These are phyloP conservation scores for Drosophila quasianomalipes DNA, from an alignment of 2,888 invertebrate genomes.

Conservation along the genomic window DNA sequence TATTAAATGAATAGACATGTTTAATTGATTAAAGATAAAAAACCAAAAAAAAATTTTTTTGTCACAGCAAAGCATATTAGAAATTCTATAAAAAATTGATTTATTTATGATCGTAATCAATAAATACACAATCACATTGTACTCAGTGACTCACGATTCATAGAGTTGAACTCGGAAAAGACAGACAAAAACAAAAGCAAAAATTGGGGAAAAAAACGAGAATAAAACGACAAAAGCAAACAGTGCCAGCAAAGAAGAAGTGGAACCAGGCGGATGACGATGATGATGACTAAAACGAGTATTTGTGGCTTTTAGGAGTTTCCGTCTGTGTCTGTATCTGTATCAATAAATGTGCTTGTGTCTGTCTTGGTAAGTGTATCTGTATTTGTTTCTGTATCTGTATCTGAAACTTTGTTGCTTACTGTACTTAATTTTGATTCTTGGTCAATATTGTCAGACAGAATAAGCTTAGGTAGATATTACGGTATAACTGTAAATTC, in stretches of 20 bases:
- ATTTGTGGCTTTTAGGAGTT: constrained; percentile 35
- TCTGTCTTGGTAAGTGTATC: constrained; percentile 24
- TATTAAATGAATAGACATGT: no score
- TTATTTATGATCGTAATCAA: constrained; percentile 1
- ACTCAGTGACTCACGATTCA: constrained; percentile 35
- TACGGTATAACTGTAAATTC: no score
- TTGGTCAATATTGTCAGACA: constrained; percentile 46
- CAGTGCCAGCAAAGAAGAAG: constrained; percentile 11
- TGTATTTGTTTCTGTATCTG: constrained; percentile 23
- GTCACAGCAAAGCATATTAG: background rate
- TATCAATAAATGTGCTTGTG: constrained; percentile 26
- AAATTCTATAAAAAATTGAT: background rate
- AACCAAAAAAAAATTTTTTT: no score
- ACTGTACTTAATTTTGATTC: no score
- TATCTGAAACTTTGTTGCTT: constrained; percentile 57
- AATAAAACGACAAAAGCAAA: constrained; percentile 19
- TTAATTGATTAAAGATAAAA: no score
- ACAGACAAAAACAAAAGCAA: constrained; percentile 29
- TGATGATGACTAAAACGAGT: constrained; percentile 48
- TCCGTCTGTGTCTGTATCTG: constrained; percentile 15
- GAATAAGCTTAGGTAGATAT: no score
- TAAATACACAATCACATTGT: background rate
- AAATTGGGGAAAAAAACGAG: background rate
- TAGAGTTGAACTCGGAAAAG: constrained; percentile 11
- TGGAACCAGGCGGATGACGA: constrained; percentile 14